Evolutionary conservation across 2,113 vertebrate genomes (phyloP).

Genomic region (Hepsetus odoe): DNA sequence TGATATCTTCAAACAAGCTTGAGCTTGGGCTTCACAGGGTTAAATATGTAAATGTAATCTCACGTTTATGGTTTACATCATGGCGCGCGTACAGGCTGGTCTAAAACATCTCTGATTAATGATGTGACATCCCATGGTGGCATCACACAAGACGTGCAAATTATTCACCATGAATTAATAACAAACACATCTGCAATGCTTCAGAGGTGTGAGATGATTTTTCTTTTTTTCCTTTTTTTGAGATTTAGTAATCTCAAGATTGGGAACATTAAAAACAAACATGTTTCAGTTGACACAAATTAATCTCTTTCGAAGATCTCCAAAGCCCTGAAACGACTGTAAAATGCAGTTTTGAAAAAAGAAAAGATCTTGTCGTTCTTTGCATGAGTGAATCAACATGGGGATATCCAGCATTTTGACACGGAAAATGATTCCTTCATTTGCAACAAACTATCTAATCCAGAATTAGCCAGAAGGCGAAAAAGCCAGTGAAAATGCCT

Average conservation of each 20-base stretch:
- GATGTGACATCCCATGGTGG: slow-evolving; percentile 48
- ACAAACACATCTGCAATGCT: slow-evolving; percentile 9
- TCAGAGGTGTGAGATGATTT: not conserved
- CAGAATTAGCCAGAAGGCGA: not conserved
- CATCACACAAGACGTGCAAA: slow-evolving; percentile 49
- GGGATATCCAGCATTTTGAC: not conserved
- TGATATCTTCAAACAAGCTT: not conserved
- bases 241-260: slow-evolving; percentile 3
- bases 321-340: not conserved
- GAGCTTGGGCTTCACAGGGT: not conserved
- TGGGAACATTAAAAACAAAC: slow-evolving; percentile 14
- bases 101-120: slow-evolving; percentile 60
- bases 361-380: not conserved
- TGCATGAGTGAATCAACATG: not conserved
- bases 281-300: not conserved
- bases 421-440: not conserved
- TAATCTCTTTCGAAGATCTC: not conserved
- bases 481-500: not conserved
- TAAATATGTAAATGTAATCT: slow-evolving; percentile 40
- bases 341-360: not conserved
- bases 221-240: too few relatives aligned
- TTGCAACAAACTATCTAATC: too few relatives aligned
- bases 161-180: slow-evolving; percentile 55
- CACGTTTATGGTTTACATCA: slow-evolving; percentile 45
- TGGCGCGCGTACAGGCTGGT: slow-evolving; percentile 24